Evolutionary conservation across 2,888 invertebrate genomes (phyloP), one percentile per base, ranked within the genome.

Genomic region (Stegana nigrithorax): DNA sequence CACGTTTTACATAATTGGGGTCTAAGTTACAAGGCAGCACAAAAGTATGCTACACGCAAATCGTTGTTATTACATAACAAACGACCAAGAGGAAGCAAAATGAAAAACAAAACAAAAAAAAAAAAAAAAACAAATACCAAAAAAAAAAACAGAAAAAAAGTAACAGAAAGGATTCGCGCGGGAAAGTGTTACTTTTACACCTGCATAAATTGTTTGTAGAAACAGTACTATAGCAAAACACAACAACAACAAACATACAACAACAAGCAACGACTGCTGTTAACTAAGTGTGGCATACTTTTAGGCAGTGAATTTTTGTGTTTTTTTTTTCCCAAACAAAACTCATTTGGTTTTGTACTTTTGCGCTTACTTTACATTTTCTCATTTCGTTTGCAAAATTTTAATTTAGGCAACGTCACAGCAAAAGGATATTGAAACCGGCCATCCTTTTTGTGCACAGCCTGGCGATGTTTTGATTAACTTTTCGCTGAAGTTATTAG

Each of bases 1-100:
- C 70, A 71, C 67, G 69, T 69, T 67, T 71, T 67, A 64, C 66
- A 70, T 68, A 69, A 68, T 62, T 67, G 68, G n/a, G 27, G 27
- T 32, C 27, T 42, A 23, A 39, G 39, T 56, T 51, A 50, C 42
- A 42, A 58, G 62, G 14, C 14, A 39, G 26, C 32, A 45, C 59
- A 62, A 57, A 60, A 62, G 57, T 39, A 50, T 50, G 27, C 57
- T 45, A 17, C 45, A 63, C 64, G 56, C 10, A 32, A 10, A 32
- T 2, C 29, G 10, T 29, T 29, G 29, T n/a, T n/a, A n/a, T n/a
- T n/a, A n/a, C n/a, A n/a, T n/a, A n/a, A n/a, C n/a, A n/a, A n/a
- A n/a, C n/a, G n/a, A n/a, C n/a, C n/a, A n/a, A n/a, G n/a, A n/a
- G n/a, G n/a, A n/a, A 36, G 36, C 2, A 36, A 7, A 36, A 36